Evolutionary conservation across 2,888 invertebrate species (phyloP), one percentile per base, ranked within the genome.

Genomic region (Fragum fragum): DNA sequence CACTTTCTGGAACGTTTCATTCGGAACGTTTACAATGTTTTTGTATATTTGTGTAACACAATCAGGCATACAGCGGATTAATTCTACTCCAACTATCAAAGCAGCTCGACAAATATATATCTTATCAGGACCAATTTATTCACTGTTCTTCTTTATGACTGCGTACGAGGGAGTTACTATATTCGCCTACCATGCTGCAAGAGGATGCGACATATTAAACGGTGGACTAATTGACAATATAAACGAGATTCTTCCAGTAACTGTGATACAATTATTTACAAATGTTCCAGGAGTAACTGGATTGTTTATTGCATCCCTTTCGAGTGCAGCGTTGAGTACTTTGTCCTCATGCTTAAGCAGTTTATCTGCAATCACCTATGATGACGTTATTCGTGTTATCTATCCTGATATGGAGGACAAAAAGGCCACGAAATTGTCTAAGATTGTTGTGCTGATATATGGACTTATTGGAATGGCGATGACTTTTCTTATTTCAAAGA

Each of bases 301-400:
- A 9, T 42, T 80, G n/a, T 80, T 80, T 57, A 73, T 76, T 5
- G 79, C 79, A 0, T 71, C 79, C 11, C 61, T 80, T 16, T 80
- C 79, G 0, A 76, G 75, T 29, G 79, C 79, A 5, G 63, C 79
- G 16, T 66, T 80, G 7, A 75, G 75, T 26, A 80, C 75, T 16
- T 39, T 80, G 16, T 80, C 80, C 0, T 80, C 78, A 18, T 79
- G 78, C 52, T 36, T 79, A 18, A 73, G 69, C 28, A 73, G 78
- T 23, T 47, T 79, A 6, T 73, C 78, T 18, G 78, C 78, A 1
- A 68, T 79, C 16, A 73, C 78, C 0, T 79, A 73, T 36, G 78
- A 79, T 16, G 78, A 79, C 59, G 57, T 73, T 7, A 79, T 79
- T 5, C 70, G 71, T 29, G 55, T 79, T 9, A 74, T 61, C 3